These are phyloP conservation scores for Cristatella mucedo DNA, from an alignment of 2,888 invertebrate genomes.

Conservation along the genomic window DNA sequence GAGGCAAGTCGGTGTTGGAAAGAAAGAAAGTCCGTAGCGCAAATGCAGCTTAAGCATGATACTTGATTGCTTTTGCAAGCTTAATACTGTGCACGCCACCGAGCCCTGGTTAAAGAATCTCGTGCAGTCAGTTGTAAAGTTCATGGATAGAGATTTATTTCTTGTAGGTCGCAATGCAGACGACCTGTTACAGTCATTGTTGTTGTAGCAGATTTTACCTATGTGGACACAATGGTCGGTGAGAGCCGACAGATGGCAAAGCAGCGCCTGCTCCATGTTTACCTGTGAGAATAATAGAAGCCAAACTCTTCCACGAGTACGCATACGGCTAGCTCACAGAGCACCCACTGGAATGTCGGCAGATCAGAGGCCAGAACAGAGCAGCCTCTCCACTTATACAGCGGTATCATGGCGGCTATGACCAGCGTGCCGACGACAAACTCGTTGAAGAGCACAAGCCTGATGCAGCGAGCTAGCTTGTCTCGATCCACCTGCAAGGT, in stretches of 20 bases:
- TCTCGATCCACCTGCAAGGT: conserved; percentile 24
- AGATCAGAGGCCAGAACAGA: conserved; percentile 47
- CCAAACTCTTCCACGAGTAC: conserved; percentile 61
- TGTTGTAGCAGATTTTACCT: neutral
- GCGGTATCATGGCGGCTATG: conserved; percentile 48
- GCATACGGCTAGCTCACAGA: conserved; percentile 50
- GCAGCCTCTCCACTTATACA: conserved; percentile 52
- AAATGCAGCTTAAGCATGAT: too few relatives aligned
- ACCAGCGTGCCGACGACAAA: conserved; percentile 51
- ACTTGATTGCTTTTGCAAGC: too few relatives aligned
- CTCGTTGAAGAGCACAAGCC: conserved; percentile 57
- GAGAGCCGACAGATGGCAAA: neutral
- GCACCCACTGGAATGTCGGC: conserved; percentile 62
- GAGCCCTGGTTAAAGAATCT: too few relatives aligned
- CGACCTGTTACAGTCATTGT: too few relatives aligned
- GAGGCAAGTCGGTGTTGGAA: too few relatives aligned
- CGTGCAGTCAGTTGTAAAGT: neutral
- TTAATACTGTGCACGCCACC: too few relatives aligned
- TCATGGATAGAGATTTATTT: neutral
- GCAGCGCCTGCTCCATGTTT: conserved; percentile 12
- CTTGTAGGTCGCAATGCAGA: too few relatives aligned
- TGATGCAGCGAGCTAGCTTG: conserved; percentile 45
- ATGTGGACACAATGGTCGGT: neutral
- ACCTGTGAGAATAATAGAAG: conserved; percentile 71
- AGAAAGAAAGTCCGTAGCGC: too few relatives aligned